phyloP scores from a whole-genome alignment of 2,797 vertebrate species.

The Catostomus latipinnis region DNA sequence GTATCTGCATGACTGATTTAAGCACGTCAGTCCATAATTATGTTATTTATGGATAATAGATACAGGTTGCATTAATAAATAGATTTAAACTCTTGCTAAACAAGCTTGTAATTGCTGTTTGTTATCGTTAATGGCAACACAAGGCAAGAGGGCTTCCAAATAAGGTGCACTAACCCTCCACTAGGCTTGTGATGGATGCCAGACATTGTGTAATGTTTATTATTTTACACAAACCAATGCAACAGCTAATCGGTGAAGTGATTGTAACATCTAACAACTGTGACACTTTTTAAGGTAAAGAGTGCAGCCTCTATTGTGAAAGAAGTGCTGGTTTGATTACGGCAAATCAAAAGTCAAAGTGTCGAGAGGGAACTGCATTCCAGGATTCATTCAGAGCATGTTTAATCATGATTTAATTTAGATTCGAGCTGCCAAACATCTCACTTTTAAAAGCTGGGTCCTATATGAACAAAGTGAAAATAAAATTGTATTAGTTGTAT shows the following conservation, averaged over 20 bases:
- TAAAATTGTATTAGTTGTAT: not conserved
- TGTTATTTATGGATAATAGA: not conserved
- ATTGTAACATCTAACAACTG: conserved; percentile 19
- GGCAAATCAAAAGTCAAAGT: conserved; percentile 41
- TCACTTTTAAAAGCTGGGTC: not conserved
- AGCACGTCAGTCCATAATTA: not conserved
- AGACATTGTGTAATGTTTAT: not conserved
- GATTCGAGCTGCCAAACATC: not conserved
- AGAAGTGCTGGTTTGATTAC: not conserved
- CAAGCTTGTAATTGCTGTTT: conserved; percentile 13
- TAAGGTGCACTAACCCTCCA: conserved; percentile 4
- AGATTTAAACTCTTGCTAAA: conserved; percentile 15
- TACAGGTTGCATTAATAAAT: conserved; percentile 15
- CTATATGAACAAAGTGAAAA: not conserved
- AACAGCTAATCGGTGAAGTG: no score
- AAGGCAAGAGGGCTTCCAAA: conserved; percentile 24
- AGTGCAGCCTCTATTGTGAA: conserved; percentile 13
- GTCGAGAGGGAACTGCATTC: conserved; percentile 15
- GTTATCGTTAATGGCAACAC: conserved; percentile 23
- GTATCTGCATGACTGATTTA: not conserved
- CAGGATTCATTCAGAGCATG: conserved; percentile 16
- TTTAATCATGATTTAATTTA: not conserved
- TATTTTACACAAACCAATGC: no score
- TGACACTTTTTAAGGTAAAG: not conserved
- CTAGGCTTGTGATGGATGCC: not conserved